Conservation (phyloP, 1,140 invertebrate genomes). For the Atopsyche davidsoni region DNA sequence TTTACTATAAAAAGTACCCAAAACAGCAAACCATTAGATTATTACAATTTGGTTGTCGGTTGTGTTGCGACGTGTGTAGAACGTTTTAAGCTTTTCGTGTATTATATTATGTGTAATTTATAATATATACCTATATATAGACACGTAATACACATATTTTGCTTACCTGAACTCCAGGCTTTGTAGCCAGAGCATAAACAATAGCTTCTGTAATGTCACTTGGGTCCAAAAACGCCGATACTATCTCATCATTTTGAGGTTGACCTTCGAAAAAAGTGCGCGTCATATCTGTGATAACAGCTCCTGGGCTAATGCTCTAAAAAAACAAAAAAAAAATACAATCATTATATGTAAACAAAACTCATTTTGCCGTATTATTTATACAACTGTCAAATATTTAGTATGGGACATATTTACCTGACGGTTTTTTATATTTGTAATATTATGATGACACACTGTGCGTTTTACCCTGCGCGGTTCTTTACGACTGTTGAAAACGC, state of each 20-base stretch:
- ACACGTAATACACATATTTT: neutral
- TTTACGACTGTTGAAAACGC: too few relatives aligned
- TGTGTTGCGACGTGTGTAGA: too few relatives aligned
- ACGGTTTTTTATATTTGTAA: neutral
- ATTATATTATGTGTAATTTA: too few relatives aligned
- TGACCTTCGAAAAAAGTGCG: too few relatives aligned
- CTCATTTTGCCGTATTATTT: neutral
- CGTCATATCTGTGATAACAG: conserved; percentile 14
- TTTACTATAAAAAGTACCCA: too few relatives aligned
- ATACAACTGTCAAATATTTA: neutral
- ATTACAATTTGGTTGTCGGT: too few relatives aligned
- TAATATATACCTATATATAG: too few relatives aligned
- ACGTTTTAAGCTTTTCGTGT: too few relatives aligned
- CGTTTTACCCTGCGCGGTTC: too few relatives aligned
- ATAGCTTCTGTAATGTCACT: conserved; percentile 42
- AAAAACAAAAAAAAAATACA: conserved; percentile 9
- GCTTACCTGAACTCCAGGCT: conserved; percentile 38
- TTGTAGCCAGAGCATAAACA: conserved; percentile 37
- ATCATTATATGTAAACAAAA: neutral
- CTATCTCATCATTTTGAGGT: too few relatives aligned
- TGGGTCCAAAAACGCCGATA: neutral
- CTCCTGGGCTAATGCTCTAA: conserved; percentile 24
- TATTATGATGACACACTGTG: too few relatives aligned
- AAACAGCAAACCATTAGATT: too few relatives aligned
- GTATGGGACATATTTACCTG: neutral